These are phyloP conservation scores for Euglossa dilemma DNA, from an alignment of 1,140 invertebrate genomes.

Conservation along the genomic window DNA sequence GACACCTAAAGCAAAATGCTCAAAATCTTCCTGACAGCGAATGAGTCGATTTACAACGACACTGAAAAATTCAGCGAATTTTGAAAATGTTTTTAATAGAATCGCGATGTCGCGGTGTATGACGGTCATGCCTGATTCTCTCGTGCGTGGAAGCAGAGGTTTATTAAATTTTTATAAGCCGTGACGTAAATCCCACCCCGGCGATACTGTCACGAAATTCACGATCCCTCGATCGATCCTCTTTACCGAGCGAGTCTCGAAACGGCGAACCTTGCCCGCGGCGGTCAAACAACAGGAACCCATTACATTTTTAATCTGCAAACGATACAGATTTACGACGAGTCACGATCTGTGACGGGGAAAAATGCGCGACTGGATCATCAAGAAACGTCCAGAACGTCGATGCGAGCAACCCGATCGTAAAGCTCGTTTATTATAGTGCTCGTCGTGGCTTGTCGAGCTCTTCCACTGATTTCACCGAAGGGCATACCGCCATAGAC, in stretches of 20 bases:
- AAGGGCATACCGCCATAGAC: conserved; percentile 10
- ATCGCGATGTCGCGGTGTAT: too few relatives aligned
- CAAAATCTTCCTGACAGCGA: too few relatives aligned
- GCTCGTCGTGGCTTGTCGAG: conserved; percentile 12
- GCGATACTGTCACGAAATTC: neutral
- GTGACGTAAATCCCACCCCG: too few relatives aligned
- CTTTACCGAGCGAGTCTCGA: neutral
- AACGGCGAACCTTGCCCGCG: neutral
- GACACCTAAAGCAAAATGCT: too few relatives aligned
- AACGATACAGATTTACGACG: conserved; percentile 14
- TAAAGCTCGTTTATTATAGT: conserved; percentile 51
- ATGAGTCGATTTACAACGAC: too few relatives aligned
- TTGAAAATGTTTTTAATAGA: too few relatives aligned
- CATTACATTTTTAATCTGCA: conserved; percentile 18
- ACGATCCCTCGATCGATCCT: neutral
- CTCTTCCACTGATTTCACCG: conserved; percentile 32
- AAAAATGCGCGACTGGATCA: conserved; percentile 11
- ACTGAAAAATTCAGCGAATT: too few relatives aligned
- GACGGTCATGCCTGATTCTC: too few relatives aligned
- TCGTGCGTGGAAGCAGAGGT: too few relatives aligned
- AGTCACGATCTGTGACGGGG: conserved; percentile 5
- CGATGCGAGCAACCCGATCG: neutral
- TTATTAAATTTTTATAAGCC: too few relatives aligned
- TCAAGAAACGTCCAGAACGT: conserved; percentile 26
- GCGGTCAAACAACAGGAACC: neutral